Conservation (phyloP, 2,113 vertebrate genomes). For the Typhlomys cinereus region DNA sequence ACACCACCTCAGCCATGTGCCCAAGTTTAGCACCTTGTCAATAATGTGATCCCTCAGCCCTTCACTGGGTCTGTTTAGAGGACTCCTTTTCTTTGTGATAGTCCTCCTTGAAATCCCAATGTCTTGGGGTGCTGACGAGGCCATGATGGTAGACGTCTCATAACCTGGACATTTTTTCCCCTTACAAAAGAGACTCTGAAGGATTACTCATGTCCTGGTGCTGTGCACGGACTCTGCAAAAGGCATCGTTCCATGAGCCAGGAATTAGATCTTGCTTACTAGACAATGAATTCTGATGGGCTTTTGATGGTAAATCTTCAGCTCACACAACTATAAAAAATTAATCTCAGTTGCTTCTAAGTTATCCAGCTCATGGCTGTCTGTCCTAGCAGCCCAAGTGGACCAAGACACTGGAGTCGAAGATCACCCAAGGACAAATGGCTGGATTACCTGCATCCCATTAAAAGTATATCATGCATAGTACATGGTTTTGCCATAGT, state of each 20-base stretch:
- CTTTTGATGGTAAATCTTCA: background rate
- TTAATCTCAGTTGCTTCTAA: background rate
- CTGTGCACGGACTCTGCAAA: background rate
- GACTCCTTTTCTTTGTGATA: background rate
- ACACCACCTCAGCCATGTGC: background rate
- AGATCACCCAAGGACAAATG: background rate
- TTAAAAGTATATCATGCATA: background rate
- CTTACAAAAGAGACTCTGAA: background rate
- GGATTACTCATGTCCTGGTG: too few relatives aligned
- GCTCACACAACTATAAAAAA: background rate
- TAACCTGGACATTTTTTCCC: background rate
- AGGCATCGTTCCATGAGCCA: background rate
- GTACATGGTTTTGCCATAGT: background rate
- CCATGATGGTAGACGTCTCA: background rate
- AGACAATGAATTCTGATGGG: background rate
- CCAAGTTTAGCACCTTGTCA: background rate
- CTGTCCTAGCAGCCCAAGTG: background rate
- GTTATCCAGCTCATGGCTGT: background rate
- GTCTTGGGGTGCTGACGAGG: too few relatives aligned
- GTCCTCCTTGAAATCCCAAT: background rate
- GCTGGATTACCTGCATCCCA: background rate
- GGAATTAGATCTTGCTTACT: too few relatives aligned
- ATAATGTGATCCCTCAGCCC: background rate
- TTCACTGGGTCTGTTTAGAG: background rate
- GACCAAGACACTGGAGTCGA: background rate